phyloP scores from a whole-genome alignment of 2,797 vertebrate species.

The Pseudomugil tenellus region DNA sequence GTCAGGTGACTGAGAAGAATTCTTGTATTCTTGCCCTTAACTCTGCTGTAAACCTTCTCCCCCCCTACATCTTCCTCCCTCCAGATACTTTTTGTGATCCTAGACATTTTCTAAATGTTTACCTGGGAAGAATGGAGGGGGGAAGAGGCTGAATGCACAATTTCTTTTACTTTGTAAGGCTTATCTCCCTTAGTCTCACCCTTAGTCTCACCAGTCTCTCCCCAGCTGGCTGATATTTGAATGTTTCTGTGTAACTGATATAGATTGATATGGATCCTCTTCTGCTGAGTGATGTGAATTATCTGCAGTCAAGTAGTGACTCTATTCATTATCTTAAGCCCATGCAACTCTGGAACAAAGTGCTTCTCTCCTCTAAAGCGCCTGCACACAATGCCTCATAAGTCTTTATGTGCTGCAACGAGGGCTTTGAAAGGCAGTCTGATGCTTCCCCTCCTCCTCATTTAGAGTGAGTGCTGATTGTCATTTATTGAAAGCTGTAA shows the following conservation, averaged over 20 bases:
- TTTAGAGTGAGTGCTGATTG: slow-evolving; percentile 72
- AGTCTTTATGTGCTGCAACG: slow-evolving; percentile 80
- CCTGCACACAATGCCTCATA: slow-evolving; percentile 75
- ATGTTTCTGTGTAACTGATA: slow-evolving; percentile 68
- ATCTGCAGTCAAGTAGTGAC: slow-evolving; percentile 67
- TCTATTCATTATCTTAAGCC: slow-evolving; percentile 82
- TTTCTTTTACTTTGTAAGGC: slow-evolving; percentile 36
- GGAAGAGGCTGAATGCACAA: neutral
- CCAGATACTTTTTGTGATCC: neutral
- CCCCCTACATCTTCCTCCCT: neutral
- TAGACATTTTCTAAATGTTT: neutral
- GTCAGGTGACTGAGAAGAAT: neutral
- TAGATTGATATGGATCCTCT: slow-evolving; percentile 75
- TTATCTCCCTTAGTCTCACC: no score
- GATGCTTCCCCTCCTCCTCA: slow-evolving; percentile 26
- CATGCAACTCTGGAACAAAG: slow-evolving; percentile 76
- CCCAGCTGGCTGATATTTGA: slow-evolving; percentile 41
- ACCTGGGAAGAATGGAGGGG: neutral
- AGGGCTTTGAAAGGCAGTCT: slow-evolving; percentile 70
- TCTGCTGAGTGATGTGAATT: slow-evolving; percentile 76
- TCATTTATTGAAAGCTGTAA: slow-evolving; percentile 84
- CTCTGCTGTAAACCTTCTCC: neutral
- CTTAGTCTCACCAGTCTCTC: slow-evolving; percentile 24
- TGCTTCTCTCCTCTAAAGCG: slow-evolving; percentile 76
- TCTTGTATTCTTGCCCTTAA: neutral